Conservation (phyloP, 2,113 vertebrate genomes). For the Psophia crepitans region DNA sequence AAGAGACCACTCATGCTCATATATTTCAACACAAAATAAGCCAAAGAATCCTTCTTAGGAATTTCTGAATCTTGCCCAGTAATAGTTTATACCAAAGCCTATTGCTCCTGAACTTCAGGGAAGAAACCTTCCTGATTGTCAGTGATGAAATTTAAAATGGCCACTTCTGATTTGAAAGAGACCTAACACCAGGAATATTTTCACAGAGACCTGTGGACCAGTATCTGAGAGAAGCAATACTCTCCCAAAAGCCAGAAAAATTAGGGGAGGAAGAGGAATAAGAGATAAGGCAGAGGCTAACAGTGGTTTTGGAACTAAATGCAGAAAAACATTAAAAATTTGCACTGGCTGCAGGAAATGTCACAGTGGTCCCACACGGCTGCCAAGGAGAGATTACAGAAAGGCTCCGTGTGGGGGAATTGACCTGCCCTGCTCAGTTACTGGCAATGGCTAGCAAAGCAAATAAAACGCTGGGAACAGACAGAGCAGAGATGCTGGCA, state of each 20-base stretch:
- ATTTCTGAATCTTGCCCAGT: background rate
- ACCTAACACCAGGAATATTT: background rate
- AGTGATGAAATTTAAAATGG: background rate
- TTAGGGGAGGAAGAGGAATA: background rate
- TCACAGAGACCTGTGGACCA: background rate
- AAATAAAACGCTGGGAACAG: background rate
- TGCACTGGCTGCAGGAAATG: background rate
- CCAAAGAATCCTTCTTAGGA: background rate
- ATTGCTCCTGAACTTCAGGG: background rate
- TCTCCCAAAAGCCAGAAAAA: background rate
- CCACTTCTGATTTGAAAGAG: background rate
- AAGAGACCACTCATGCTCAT: background rate
- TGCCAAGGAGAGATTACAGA: background rate
- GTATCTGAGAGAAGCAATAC: background rate
- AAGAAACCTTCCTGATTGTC: background rate
- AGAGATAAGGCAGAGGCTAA: background rate
- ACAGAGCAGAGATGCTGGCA: background rate
- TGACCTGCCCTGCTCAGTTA: background rate
- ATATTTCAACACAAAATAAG: background rate
- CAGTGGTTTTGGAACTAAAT: background rate
- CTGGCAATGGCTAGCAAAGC: background rate
- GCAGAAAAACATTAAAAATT: background rate
- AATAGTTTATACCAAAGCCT: background rate
- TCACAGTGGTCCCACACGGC: background rate
- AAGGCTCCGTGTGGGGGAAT: background rate